Evolutionary conservation across 2,888 invertebrate genomes (phyloP), one percentile per base, ranked within the genome.

Genomic region (Alloscopus bannaensis): DNA sequence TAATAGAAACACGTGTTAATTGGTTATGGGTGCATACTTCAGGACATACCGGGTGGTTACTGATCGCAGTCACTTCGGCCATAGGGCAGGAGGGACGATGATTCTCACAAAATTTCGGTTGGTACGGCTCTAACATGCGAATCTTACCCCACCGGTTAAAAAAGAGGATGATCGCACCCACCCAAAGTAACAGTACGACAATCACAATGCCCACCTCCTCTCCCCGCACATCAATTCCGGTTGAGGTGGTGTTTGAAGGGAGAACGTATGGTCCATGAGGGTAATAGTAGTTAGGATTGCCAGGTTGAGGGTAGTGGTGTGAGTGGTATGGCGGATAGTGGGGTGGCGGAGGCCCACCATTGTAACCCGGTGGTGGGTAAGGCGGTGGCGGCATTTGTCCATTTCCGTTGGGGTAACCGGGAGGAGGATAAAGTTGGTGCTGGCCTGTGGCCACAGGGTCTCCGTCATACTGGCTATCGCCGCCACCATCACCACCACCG

Each of bases 121-220:
- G 95, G 88, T 95, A 95, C 0, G 95, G 95, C 88, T 95, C 95
- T 88, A 95, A 89, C 95, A 95, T 95, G 83, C 95, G 92, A 88
- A 96, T 96, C 91, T 96, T 96, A 87, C 96, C 96, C 96, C 96
- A 96, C 83, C 96, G 93, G 90, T 96, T 96, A 91, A 96, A 95
- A 90, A 96, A 96, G 55, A 96, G 90, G 2, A 94, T 94, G 28
- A 78, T 78, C 81, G 96, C 95, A 0, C 94, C 95, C 70, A 94
- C 93, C 96, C 96, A 96, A 16, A 96, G 91, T 59, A 95, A 91
- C 24, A 96, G 90, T 28, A 96, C 95, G 84, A 95, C 91, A 57
- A 94, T 92, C 71, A 96, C 95, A 86, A 96, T 94, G 65, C 95
- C 90, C 20, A 94, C 93, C 88, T 96, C 95, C 88, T 95, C 95